Base-by-base conservation (phyloP, 2,888 invertebrate genomes). In the Chymomyza fuscimana region DNA sequence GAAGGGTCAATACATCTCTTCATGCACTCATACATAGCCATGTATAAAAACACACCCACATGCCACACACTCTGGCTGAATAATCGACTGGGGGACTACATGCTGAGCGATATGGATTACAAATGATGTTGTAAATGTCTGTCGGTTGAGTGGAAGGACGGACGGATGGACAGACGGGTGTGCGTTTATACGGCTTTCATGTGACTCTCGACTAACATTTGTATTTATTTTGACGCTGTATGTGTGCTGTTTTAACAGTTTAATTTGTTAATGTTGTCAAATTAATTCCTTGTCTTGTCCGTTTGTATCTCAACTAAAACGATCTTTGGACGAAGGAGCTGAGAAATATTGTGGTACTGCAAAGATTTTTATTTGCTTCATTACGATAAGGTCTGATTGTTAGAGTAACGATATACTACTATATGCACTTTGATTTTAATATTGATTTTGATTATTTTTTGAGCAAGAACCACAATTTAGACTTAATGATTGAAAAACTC, bases 231-330 rank as follows among this genome's bases (percentile, higher is more conserved):
- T 67, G 59, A 68, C 65, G 64, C 61, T 69, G 65, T 64, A 51
- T 58, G 50, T 78, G 69, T 79, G 79, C 78, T 64, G 71, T 69
- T 82, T 89, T 81, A 89, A 89, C 88, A 89, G 89, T 89, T 90
- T 90, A 89, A 89, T 90, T 90, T 89, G 89, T 87, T 90, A 89
- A 90, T 89, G 89, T 86, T 90, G 88, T 90, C 90, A 90, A 89
- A 90, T 89, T 84, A 90, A 82, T 86, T 81, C 82, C 73, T 77
- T 85, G 87, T 87, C 73, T 77, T 85, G 85, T 87, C 87, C 77
- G 76, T 64, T 65, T 69, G 64, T 72, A 80, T 62, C 63, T 70
- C 63, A 59, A 64, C 67, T 74, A 29, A 72, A 86, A 52, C 72
- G 72, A 78, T 74, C 63, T 72, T 63, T 60, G 65, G 60, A 63